These are phyloP conservation scores for Hyphantria cunea DNA, from an alignment of 1,140 invertebrate species.

Conservation along the genomic window DNA sequence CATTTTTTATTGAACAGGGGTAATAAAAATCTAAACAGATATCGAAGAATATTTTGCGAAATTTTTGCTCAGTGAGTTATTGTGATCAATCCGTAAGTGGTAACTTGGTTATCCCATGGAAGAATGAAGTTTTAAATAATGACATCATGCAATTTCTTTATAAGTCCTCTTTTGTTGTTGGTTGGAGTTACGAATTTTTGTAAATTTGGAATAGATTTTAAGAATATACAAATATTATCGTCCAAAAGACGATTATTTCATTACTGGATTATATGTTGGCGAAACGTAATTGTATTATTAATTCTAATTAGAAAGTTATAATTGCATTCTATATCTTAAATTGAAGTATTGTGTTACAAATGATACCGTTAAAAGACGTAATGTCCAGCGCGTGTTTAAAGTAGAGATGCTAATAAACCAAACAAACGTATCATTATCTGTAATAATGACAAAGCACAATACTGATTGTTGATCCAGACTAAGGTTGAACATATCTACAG, in stretches of 20 bases:
- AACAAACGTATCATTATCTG: slow-evolving; percentile 26
- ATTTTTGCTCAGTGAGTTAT: slow-evolving; percentile 12
- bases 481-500: slow-evolving; percentile 29
- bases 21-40: background rate
- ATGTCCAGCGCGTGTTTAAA: too few species aligned
- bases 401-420: slow-evolving; percentile 1
- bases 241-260: too few species aligned
- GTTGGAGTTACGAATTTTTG: slow-evolving; percentile 6
- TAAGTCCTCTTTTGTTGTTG: slow-evolving; percentile 8
- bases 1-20: background rate
- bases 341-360: too few species aligned
- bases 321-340: too few species aligned
- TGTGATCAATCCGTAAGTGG: slow-evolving; percentile 14
- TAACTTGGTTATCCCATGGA: slow-evolving; percentile 16
- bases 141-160: slow-evolving; percentile 23
- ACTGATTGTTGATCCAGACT: slow-evolving; percentile 48
- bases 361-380: too few species aligned
- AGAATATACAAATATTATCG: too few species aligned
- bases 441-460: slow-evolving; percentile 44
- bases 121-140: slow-evolving; percentile 16
- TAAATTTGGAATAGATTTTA: too few species aligned
- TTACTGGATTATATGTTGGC: too few species aligned
- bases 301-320: too few species aligned
- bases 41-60: background rate
- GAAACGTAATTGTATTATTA: too few species aligned